Evolutionary conservation across 2,888 invertebrate genomes (phyloP).

Genomic region (Trimorus sp.): DNA sequence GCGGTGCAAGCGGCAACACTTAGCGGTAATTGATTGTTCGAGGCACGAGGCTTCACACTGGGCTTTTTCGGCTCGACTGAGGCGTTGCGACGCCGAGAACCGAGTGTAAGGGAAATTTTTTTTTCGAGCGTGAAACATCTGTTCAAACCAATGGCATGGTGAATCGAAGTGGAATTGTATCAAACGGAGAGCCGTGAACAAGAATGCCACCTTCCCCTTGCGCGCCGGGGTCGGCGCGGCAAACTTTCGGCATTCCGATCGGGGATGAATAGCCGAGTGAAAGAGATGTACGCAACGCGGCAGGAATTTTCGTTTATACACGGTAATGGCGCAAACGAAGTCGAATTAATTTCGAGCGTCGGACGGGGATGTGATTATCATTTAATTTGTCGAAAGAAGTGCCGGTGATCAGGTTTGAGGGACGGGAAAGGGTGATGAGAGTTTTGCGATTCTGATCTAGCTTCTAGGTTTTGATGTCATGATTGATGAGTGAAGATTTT

Average conservation of each 20-base stretch:
- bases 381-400: too few relatives aligned
- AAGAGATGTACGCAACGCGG: constrained; percentile 46
- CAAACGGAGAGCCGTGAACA: constrained; percentile 41
- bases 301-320: constrained; percentile 42
- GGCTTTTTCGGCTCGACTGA: too few relatives aligned
- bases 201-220: constrained; percentile 39
- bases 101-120: constrained; percentile 11
- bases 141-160: constrained; percentile 42
- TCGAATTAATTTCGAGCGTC: constrained; percentile 29
- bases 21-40: constrained; percentile 18
- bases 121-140: constrained; percentile 51
- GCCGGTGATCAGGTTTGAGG: too few relatives aligned
- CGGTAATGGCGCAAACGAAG: constrained; percentile 10
- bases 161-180: constrained; percentile 57
- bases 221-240: constrained; percentile 27
- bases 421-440: too few relatives aligned
- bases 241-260: constrained; percentile 58
- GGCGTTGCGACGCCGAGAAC: neutral
- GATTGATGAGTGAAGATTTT: too few relatives aligned
- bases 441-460: too few relatives aligned
- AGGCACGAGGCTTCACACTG: too few relatives aligned
- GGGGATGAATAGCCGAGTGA: constrained; percentile 44
- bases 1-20: neutral
- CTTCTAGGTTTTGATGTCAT: too few relatives aligned
- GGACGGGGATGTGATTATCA: neutral